A percentile compares a stretch with the other conserved stretches of the same genome.
phyloP scores from a whole-genome alignment of 1,140 invertebrate genomes.

The Drosophila lacteicornis region DNA sequence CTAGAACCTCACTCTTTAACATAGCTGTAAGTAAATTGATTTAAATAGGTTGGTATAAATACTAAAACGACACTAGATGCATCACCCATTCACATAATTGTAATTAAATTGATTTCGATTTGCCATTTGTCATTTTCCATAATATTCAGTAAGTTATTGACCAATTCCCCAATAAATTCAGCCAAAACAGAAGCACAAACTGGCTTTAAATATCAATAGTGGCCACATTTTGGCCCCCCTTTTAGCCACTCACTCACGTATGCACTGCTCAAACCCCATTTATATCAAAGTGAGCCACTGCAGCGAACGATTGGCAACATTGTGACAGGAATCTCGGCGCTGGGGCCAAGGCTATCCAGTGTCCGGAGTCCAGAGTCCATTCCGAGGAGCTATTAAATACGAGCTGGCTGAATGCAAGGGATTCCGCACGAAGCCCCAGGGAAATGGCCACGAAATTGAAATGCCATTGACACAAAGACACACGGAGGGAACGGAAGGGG shows the following conservation, averaged over 20 bases:
- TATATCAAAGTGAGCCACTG: conserved; percentile 16
- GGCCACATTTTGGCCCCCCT: no score
- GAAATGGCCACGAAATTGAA: conserved; percentile 50
- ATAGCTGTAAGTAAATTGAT: no score
- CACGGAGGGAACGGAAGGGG: not conserved
- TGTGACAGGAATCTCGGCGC: conserved; percentile 21
- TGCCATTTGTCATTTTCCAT: no score
- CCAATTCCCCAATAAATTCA: no score
- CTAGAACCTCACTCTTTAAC: no score
- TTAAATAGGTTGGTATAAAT: no score
- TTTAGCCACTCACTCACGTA: conserved; percentile 2
- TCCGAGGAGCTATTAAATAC: conserved; percentile 27
- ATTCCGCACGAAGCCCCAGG: conserved; percentile 24
- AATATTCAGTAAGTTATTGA: no score
- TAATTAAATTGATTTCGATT: no score
- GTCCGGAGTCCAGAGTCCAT: conserved; percentile 1
- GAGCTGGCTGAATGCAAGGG: conserved; percentile 23
- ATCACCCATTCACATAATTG: no score
- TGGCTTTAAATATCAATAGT: not conserved
- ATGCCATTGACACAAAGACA: conserved; percentile 47
- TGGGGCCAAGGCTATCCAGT: not conserved
- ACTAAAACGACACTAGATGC: no score
- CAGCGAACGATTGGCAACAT: conserved; percentile 14
- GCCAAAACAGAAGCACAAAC: no score
- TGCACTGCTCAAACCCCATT: conserved; percentile 2